Base-by-base conservation (phyloP, 2,888 invertebrate species). In the Diplazon laetatorius region DNA sequence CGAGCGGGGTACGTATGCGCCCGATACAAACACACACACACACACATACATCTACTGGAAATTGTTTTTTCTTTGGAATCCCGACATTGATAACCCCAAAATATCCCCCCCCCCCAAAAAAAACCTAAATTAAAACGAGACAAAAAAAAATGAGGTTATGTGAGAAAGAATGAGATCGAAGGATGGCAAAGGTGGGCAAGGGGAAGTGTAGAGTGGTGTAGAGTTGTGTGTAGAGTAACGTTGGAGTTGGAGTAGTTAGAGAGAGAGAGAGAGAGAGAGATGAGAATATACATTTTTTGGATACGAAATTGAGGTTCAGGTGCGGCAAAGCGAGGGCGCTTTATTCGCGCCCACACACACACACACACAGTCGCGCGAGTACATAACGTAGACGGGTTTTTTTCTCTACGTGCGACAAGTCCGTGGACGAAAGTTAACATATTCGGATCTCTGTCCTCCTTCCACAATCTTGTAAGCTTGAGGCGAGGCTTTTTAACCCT, bases 321-420 rank as follows among this genome's bases (percentile, higher is more conserved):
- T 73, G 78, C 65, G 69, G 68, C 55, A 69, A 10, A 65, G 84
- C 82, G 87, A 84, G 85, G 86, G 86, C 85, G 85, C 86, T 80
- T 82, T 73, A 78, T 82, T 87, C 87, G 76, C 71, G 57, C 48
- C 30, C 73, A 63, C 57, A n/a, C 73, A 63, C 48, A 57, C 25
- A 57, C 48, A 14, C 20, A 10, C 44, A 79, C 80, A 77, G 18
- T 20, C 71, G 14, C 12, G 5, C 52, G 22, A 30, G 57, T 57
- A 30, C 2, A 30, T 5, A 30, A 5, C 30, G 4, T 35, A 30
- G 14, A 44, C 37, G 9, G 37, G 14, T 35, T 50, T 39, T 63
- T 35, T 30, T 48, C 63, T 30, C 30, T 30, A 2, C 2, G 4
- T 30, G 2, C 30, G 30, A 6, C 6, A 30, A 2, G 30, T 30